Conservation (phyloP, 2,888 invertebrate genomes). For the Luffia ferchaultella region DNA sequence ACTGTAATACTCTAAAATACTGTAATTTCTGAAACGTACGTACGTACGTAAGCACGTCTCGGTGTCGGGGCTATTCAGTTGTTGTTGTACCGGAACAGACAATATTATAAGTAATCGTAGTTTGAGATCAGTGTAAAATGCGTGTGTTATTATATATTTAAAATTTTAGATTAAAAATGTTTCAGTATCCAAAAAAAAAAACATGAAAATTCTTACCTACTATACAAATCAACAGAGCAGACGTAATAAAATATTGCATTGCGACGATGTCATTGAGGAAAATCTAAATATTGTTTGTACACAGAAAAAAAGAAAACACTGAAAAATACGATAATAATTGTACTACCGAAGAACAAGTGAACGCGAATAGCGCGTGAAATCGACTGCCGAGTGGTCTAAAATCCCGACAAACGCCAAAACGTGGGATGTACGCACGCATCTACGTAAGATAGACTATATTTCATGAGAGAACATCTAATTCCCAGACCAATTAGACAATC, state of each 20-base stretch:
- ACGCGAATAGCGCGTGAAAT: constrained; percentile 45
- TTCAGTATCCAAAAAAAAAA: too few species aligned
- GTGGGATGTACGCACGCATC: constrained; percentile 30
- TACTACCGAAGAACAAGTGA: constrained; percentile 26
- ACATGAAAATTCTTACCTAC: neutral
- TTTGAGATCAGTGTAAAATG: too few species aligned
- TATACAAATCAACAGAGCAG: neutral
- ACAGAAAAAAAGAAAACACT: neutral
- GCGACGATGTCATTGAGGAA: neutral
- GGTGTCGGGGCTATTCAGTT: too few species aligned
- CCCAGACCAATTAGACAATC: neutral
- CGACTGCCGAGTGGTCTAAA: constrained; percentile 30
- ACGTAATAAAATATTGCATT: neutral
- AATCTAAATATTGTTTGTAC: neutral
- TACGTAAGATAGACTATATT: constrained; percentile 8
- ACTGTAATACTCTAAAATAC: too few species aligned
- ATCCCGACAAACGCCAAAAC: constrained; percentile 16
- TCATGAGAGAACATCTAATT: neutral
- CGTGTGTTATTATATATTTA: too few species aligned
- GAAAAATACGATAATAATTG: too few species aligned
- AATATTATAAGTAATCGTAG: too few species aligned
- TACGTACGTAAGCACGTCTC: too few species aligned
- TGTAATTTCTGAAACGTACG: too few species aligned
- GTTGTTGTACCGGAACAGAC: too few species aligned
- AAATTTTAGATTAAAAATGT: too few species aligned